These are phyloP conservation scores for Procambarus virginalis DNA, from an alignment of 1,140 invertebrate species.

Conservation along the genomic window DNA sequence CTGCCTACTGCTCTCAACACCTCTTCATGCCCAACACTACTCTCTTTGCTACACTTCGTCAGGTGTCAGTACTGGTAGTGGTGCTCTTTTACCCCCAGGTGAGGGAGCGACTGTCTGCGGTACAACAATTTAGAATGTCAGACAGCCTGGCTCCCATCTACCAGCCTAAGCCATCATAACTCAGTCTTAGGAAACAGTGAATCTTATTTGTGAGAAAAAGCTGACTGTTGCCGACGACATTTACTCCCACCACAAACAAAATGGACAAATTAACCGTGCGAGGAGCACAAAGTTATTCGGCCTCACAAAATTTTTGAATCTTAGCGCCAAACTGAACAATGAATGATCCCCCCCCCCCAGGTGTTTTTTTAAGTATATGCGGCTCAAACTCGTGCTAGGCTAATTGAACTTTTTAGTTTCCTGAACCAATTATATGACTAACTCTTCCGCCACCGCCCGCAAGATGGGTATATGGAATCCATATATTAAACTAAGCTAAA, in stretches of 20 bases:
- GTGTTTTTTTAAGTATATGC: background rate
- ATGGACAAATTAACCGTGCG: no score
- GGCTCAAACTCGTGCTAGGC: background rate
- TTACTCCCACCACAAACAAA: background rate
- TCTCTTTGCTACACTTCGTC: no score
- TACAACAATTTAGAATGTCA: slow-evolving; percentile 46
- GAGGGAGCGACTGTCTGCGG: slow-evolving; percentile 4
- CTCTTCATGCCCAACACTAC: no score
- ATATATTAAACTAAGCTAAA: no score
- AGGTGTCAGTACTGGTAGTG: no score
- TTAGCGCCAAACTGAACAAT: background rate
- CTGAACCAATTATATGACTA: background rate
- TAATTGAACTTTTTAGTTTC: background rate
- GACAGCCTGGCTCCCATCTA: slow-evolving; percentile 60
- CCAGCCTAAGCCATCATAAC: slow-evolving; percentile 41
- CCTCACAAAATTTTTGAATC: background rate
- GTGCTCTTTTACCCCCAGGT: no score
- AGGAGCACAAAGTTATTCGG: background rate
- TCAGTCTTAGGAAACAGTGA: slow-evolving; percentile 17
- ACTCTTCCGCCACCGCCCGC: no score
- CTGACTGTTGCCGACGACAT: background rate
- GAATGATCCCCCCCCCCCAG: background rate
- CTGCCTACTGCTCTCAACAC: no score
- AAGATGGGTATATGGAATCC: no score
- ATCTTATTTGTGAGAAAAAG: background rate